phyloP scores from a whole-genome alignment of 2,888 invertebrate species.

The Cylindroiulus punctatus region DNA sequence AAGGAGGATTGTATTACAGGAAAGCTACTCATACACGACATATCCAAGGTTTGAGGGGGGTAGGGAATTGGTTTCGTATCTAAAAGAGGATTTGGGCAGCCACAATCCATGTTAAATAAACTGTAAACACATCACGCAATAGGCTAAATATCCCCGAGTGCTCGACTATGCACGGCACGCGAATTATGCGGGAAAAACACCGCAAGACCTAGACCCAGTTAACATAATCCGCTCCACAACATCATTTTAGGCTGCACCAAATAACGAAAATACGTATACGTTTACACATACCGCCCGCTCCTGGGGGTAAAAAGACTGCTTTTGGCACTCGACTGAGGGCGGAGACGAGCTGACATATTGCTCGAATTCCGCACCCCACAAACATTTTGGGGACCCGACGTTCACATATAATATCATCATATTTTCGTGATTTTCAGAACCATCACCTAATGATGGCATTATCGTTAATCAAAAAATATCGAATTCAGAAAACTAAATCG shows the following conservation, averaged over 20 bases:
- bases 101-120: not conserved
- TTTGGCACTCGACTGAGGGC: not conserved
- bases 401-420: too few species aligned
- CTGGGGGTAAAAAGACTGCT: conserved; percentile 4
- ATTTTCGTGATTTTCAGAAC: too few species aligned
- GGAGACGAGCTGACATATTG: not conserved
- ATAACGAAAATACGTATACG: not conserved
- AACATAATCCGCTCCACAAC: not conserved
- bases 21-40: not conserved
- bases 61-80: too few species aligned
- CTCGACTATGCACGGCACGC: not conserved
- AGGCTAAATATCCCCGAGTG: conserved; percentile 7
- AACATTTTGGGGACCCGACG: not conserved
- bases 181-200: conserved; percentile 8
- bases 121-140: conserved; percentile 22
- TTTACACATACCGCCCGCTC: conserved; percentile 27
- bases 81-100: not conserved
- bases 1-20: not conserved
- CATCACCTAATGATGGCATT: too few species aligned
- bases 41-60: conserved; percentile 14
- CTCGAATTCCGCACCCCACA: not conserved
- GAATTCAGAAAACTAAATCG: too few species aligned
- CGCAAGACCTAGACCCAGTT: conserved; percentile 42
- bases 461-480: too few species aligned
- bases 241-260: not conserved